These are phyloP conservation scores for Pimpla rufipes DNA, from an alignment of 2,888 invertebrate species.

Conservation along the genomic window DNA sequence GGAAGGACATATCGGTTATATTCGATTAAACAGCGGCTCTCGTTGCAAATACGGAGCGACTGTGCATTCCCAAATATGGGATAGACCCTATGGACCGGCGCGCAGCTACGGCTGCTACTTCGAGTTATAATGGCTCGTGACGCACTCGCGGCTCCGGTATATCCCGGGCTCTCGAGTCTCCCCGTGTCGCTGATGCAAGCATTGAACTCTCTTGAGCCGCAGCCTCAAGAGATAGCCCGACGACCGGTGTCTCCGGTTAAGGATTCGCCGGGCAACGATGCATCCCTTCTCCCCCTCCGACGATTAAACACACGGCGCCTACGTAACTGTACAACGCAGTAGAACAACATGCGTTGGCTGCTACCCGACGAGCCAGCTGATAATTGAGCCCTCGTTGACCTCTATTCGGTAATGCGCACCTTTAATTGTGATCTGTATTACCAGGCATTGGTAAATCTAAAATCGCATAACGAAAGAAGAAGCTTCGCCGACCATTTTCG, in stretches of 20 bases:
- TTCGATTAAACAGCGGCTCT: neutral
- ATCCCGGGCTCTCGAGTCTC: slow-evolving; percentile 49
- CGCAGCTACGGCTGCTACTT: slow-evolving; percentile 11
- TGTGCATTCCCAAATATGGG: slow-evolving; percentile 67
- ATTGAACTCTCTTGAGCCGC: slow-evolving; percentile 79
- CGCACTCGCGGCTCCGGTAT: slow-evolving; percentile 36
- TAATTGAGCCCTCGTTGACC: slow-evolving; percentile 7
- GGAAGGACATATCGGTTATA: slow-evolving; percentile 3
- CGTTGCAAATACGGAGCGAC: slow-evolving; percentile 17
- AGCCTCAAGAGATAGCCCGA: slow-evolving; percentile 63
- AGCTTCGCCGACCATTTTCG: no score
- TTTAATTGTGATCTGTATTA: neutral
- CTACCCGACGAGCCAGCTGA: slow-evolving; percentile 15
- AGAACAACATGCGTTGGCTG: neutral
- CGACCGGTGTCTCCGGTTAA: slow-evolving; percentile 77
- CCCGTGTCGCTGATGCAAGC: slow-evolving; percentile 81
- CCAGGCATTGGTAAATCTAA: no score
- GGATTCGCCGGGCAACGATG: slow-evolving; percentile 69
- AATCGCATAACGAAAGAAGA: no score
- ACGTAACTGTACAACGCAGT: slow-evolving; percentile 67
- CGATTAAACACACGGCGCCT: slow-evolving; percentile 62
- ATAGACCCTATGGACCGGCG: slow-evolving; percentile 35
- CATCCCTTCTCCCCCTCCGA: slow-evolving; percentile 32
- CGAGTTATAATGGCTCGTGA: slow-evolving; percentile 48
- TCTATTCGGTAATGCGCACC: neutral